Conservation (phyloP, 2,888 invertebrate genomes). For the Oligia fasciuncula region DNA sequence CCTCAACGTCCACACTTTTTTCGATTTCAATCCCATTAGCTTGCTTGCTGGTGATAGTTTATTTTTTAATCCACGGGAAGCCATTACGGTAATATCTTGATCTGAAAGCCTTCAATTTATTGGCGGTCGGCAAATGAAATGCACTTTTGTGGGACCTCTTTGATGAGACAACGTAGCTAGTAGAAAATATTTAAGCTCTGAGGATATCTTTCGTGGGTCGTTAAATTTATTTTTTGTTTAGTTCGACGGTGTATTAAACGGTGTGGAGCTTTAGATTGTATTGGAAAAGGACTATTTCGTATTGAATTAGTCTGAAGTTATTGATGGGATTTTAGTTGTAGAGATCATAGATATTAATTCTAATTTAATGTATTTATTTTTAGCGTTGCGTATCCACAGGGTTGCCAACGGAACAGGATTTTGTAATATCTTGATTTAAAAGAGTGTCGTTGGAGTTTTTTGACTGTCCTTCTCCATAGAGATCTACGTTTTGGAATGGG, state of each 20-base stretch:
- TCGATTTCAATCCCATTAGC: slow-evolving; percentile 56
- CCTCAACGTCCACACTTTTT: slow-evolving; percentile 26
- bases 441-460: too few species aligned
- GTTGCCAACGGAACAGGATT: background rate
- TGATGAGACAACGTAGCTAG: slow-evolving; percentile 55
- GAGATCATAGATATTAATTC: background rate
- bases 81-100: slow-evolving; percentile 81
- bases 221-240: slow-evolving; percentile 16
- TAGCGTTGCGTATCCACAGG: background rate
- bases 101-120: slow-evolving; percentile 78
- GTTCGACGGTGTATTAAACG: background rate
- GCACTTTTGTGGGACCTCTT: slow-evolving; percentile 75
- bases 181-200: background rate
- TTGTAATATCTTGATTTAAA: too few species aligned
- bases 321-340: background rate
- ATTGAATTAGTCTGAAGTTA: background rate
- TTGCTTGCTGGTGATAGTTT: slow-evolving; percentile 53
- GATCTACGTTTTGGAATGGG: too few species aligned
- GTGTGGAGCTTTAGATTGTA: background rate
- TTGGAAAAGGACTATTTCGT: background rate
- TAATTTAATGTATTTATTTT: background rate
- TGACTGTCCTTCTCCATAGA: too few species aligned
- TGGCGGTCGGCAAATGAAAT: slow-evolving; percentile 77
- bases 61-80: slow-evolving; percentile 71
- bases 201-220: background rate